Evolutionary conservation across 2,888 invertebrate genomes (phyloP).

Genomic region (Tetragonisca angustula): DNA sequence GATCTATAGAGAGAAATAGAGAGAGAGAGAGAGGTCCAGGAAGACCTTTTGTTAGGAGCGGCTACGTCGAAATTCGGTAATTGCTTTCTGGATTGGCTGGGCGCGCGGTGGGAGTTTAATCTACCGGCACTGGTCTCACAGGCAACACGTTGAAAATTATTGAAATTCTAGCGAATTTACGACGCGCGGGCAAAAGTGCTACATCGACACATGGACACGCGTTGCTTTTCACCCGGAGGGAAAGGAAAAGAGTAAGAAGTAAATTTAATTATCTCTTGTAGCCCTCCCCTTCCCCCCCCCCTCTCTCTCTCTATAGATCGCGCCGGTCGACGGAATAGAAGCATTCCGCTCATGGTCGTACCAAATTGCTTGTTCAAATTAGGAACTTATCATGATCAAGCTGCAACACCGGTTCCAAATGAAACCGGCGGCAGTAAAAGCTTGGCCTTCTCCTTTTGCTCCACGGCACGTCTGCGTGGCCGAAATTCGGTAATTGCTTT

Average conservation of each 20-base stretch:
- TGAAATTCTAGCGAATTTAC: slow-evolving; percentile 42
- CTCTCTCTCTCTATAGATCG: not conserved
- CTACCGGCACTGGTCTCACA: slow-evolving; percentile 58
- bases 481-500: slow-evolving; percentile 79
- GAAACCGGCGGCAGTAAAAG: slow-evolving; percentile 48
- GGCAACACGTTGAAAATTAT: slow-evolving; percentile 41
- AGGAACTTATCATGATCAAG: slow-evolving; percentile 57
- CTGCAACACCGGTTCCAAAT: slow-evolving; percentile 42
- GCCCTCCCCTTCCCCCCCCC: not conserved
- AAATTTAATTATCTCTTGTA: slow-evolving; percentile 15
- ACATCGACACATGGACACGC: not conserved
- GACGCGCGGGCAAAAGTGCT: not conserved
- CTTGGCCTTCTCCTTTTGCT: slow-evolving; percentile 51
- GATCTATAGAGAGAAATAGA: slow-evolving; percentile 16
- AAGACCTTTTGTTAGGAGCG: slow-evolving; percentile 69
- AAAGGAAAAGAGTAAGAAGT: not conserved
- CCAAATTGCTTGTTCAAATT: slow-evolving; percentile 41
- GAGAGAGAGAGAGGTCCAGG: slow-evolving; percentile 41
- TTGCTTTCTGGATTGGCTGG: slow-evolving; percentile 78
- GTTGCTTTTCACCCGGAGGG: no score
- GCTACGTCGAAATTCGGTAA: slow-evolving; percentile 77
- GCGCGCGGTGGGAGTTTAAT: slow-evolving; percentile 71
- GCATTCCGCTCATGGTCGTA: slow-evolving; percentile 11
- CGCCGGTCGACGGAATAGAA: slow-evolving; percentile 5
- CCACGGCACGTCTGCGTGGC: slow-evolving; percentile 52